Base-by-base conservation (phyloP, 2,888 invertebrate species). In the Mystacides longicornis region DNA sequence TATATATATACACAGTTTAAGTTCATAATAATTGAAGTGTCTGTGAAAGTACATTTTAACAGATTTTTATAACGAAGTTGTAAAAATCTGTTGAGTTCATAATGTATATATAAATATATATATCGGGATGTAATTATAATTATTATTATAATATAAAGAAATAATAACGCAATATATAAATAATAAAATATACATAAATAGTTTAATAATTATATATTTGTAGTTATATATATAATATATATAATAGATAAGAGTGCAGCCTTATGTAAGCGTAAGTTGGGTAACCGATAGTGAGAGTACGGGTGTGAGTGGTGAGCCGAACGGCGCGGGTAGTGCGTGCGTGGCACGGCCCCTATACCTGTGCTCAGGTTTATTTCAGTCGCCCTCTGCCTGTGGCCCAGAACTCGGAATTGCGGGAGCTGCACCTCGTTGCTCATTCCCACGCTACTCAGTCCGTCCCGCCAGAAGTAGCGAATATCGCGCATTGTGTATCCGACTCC, bases 391-490 rank as follows among this genome's bases (percentile, higher is more conserved):
- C 92, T 87, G 81, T 94, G 93, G 75, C 94, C 94, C 79, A 94
- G 87, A 74, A 94, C 93, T 77, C 91, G 87, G 84, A 95, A 95
- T 82, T 95, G 94, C 70, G 95, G 94, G 75, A 95, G 86, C 82
- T 93, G 89, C 80, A 94, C 92, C 79, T 93, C 91, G 78, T 85
- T 87, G 85, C 90, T 89, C 82, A 94, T 92, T 78, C 92, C 92
- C 79, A 95, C 93, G 80, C 93, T 92, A 78, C 86, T 85, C 76
- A 83, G 82, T 74, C 92, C 93, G 81, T 89, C 86, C 81, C 88
- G 88, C 94, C 94, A 95, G 82, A 88, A 89, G 85, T 94, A 94
- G 78, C 90, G 88, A 83, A 93, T 93, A 86, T 93, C 93, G 84
- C 88, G 88, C 91, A 92, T 93, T 82, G 93, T 93, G 87, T 93